Evolutionary conservation across 1,140 invertebrate species (phyloP), one percentile per base, ranked within the genome.

Genomic region (Formica selysi): DNA sequence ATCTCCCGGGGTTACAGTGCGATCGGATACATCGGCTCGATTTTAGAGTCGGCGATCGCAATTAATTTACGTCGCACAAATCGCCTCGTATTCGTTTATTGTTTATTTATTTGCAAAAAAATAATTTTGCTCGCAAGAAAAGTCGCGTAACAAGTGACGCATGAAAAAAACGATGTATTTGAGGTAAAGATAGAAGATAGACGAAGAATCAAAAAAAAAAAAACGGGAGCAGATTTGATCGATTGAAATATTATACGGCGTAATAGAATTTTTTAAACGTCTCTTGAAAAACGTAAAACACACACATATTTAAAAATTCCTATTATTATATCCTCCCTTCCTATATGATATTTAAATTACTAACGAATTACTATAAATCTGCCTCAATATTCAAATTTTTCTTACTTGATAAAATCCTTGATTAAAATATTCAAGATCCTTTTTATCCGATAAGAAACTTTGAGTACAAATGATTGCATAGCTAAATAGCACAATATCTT

Each of bases 21-120:
- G 38, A 76, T 76, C 26, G 32, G 32, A 76, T 7, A 76, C 36
- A 54, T 38, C 38, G 61, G 67, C 68, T 70, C 54, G 36, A 19
- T 8, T 62, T 16, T 54, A 8, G 10, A 36, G 41, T 74, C 54
- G 44, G 16, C 13, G 68, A 62, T 32, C 36, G n/a, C n/a, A 1
- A n/a, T 67, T 41, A 57, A 85, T 22, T 80, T 29, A 48, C 8
- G 41, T 29, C 29, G 61, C 59, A 13, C 26, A 65, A 48, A 64
- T 7, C 22, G 36, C 19, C 48, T 4, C n/a, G 38, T 16, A 22
- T 16, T 13, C 6, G 1, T 59, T 32, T 44, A 32, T 36, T 7
- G 0, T 59, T 32, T 44, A 32, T 36, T 78, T 78, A 26, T 26
- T 64, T 38, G 74, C 38, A 19, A 64, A 32, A 19, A 64, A 10